Conservation (phyloP, 2,113 vertebrate genomes). For the Rhodinocichla rosea region DNA sequence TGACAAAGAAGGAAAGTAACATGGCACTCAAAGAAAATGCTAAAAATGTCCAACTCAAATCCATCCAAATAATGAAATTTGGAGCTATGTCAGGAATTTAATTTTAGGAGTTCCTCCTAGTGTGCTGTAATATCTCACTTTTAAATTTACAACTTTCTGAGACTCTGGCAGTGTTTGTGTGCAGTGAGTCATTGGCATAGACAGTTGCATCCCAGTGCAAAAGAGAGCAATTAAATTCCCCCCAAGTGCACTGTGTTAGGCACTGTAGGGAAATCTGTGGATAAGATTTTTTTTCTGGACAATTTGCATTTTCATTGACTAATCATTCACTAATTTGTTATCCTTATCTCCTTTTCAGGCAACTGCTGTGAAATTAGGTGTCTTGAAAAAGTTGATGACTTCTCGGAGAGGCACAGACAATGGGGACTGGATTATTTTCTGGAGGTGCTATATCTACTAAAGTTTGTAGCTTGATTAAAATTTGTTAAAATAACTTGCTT, state of each 20-base stretch:
- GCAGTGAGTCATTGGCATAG: background rate
- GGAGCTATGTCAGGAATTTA: background rate
- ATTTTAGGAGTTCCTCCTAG: background rate
- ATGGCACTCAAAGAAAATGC: background rate
- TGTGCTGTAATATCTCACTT: background rate
- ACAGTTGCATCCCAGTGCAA: background rate
- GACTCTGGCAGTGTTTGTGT: background rate
- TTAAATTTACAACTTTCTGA: background rate
- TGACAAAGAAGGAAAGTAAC: background rate
- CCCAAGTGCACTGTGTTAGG: background rate
- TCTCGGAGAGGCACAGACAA: slow-evolving; percentile 45
- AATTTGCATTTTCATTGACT: background rate
- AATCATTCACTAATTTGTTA: background rate
- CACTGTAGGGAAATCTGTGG: background rate
- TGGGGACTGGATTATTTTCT: slow-evolving; percentile 73
- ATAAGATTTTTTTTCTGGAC: background rate
- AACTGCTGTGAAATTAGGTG: slow-evolving; percentile 55
- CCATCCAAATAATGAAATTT: background rate
- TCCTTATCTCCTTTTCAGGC: slow-evolving; percentile 58
- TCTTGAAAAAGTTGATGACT: slow-evolving; percentile 51
- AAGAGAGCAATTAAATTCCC: background rate
- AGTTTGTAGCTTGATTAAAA: slow-evolving; percentile 46
- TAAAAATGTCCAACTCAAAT: background rate
- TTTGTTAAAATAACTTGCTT: background rate
- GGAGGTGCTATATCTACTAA: slow-evolving; percentile 67